Percentiles rank a stretch among this genome's conserved stretches.
These are phyloP conservation scores for Karalla daura DNA, from an alignment of 2,797 vertebrate genomes.

Conservation along the genomic window DNA sequence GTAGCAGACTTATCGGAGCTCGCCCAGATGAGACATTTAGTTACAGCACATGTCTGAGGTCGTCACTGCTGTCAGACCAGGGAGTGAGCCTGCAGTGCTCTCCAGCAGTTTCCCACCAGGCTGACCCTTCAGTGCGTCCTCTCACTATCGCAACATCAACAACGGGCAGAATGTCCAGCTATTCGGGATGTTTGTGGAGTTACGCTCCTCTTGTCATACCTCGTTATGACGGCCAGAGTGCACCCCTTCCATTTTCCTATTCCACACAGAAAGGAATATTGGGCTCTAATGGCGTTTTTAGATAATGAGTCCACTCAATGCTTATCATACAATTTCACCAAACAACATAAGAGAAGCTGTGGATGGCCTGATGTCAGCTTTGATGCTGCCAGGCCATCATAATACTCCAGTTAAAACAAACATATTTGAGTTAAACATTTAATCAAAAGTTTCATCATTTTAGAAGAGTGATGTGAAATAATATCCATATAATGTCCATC, in stretches of 20 bases:
- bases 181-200: slow-evolving; percentile 1
- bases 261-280: background rate
- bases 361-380: background rate
- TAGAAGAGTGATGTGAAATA: too few relatives aligned
- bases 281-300: background rate
- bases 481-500: too few relatives aligned
- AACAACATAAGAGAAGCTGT: background rate
- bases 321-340: background rate
- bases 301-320: background rate
- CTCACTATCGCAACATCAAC: background rate
- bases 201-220: background rate
- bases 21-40: slow-evolving; percentile 16
- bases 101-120: background rate
- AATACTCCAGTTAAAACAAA: background rate
- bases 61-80: background rate
- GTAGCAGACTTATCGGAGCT: slow-evolving; percentile 1
- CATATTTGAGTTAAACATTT: too few relatives aligned
- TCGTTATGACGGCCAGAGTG: slow-evolving; percentile 5
- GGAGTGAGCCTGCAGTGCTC: background rate
- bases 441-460: too few relatives aligned
- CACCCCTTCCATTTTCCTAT: background rate
- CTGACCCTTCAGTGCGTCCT: background rate
- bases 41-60: slow-evolving; percentile 12
- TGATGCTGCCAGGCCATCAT: background rate
- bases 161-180: background rate